Conservation (phyloP, 2,797 vertebrate genomes). For the Chaetodon trifasciatus region DNA sequence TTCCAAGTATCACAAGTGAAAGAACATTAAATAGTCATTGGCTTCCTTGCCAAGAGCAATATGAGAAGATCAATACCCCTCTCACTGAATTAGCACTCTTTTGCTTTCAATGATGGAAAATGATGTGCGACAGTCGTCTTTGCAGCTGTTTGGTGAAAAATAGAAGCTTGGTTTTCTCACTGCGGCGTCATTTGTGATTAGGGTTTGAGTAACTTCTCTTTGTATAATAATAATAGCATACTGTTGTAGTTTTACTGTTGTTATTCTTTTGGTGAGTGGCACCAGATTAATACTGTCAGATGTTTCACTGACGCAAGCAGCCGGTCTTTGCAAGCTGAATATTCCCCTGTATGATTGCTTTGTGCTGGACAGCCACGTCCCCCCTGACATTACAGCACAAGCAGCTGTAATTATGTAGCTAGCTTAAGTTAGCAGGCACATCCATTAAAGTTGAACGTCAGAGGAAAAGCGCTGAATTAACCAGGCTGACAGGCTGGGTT, state of each 20-base stretch:
- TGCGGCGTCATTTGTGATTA: no score
- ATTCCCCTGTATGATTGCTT: neutral
- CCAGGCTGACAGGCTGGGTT: conserved; percentile 30
- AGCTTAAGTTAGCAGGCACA: conserved; percentile 6
- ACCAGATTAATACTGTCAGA: neutral
- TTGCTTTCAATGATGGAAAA: no score
- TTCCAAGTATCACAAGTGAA: no score
- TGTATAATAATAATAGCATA: neutral
- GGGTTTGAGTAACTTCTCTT: no score
- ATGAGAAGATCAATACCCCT: no score
- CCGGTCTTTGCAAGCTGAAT: neutral
- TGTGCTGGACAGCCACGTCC: conserved; percentile 14
- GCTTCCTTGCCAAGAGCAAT: no score
- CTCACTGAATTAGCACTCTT: no score
- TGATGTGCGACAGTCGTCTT: no score
- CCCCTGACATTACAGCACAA: conserved; percentile 18
- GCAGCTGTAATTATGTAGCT: conserved; percentile 50
- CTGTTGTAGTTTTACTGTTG: neutral
- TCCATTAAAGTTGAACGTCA: conserved; percentile 40
- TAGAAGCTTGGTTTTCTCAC: no score
- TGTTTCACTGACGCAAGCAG: neutral
- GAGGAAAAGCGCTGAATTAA: conserved; percentile 42
- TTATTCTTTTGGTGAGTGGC: neutral
- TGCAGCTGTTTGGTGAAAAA: no score
- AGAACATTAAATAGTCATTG: no score